Evolutionary conservation across 2,888 invertebrate species (phyloP).

Genomic region (Glaucopsyche alexis): DNA sequence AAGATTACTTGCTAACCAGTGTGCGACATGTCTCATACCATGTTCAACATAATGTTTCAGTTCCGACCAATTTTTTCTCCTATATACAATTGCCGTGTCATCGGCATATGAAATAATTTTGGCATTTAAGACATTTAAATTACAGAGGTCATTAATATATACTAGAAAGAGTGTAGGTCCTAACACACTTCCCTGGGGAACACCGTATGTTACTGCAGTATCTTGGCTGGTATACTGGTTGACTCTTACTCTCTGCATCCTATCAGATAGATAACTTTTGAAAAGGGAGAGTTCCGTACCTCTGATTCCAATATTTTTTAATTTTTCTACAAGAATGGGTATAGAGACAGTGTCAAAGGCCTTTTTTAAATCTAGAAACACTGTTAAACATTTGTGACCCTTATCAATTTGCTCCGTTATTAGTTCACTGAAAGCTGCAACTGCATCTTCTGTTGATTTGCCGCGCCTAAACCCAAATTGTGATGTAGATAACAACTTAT

Average conservation of each 20-base stretch:
- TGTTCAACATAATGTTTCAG: neutral
- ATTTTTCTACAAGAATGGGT: neutral
- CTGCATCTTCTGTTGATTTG: constrained; percentile 14
- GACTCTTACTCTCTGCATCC: no score
- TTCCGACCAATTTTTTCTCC: neutral
- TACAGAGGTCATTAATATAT: no score
- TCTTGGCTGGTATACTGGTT: neutral
- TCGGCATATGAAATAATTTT: neutral
- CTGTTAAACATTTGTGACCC: no score
- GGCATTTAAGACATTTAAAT: neutral
- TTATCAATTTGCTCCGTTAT: no score
- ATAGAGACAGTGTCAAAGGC: neutral
- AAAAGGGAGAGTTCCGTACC: neutral
- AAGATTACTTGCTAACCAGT: neutral
- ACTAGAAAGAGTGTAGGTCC: no score
- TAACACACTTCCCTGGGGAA: no score
- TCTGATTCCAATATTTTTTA: neutral
- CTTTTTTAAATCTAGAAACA: no score
- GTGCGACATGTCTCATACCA: neutral
- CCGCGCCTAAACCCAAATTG: constrained; percentile 11
- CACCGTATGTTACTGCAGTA: no score
- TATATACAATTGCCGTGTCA: neutral
- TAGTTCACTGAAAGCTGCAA: neutral
- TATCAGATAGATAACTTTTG: neutral
- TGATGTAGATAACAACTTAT: neutral